A percentile compares a stretch with the other conserved stretches of the same genome.
phyloP scores from a whole-genome alignment of 1,140 invertebrate genomes.

The Drosophila mauritiana region DNA sequence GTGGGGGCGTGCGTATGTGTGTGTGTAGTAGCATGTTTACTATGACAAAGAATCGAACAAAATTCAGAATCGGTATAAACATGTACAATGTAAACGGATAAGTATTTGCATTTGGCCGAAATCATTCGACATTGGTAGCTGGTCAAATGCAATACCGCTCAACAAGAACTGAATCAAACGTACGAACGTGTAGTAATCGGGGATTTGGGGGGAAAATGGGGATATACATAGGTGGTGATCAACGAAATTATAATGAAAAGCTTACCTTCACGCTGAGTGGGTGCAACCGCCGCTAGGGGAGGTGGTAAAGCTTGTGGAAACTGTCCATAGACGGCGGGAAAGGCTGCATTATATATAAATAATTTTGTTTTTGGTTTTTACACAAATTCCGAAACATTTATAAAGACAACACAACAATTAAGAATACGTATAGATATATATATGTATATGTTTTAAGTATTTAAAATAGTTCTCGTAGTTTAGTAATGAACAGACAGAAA shows the following conservation, averaged over 20 bases:
- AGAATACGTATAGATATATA: constrained; percentile 62
- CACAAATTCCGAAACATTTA: constrained; percentile 84
- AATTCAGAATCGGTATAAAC: constrained; percentile 35
- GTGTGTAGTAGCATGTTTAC: constrained; percentile 32
- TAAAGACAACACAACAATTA: constrained; percentile 84
- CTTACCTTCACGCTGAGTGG: constrained; percentile 98
- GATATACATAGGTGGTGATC: constrained; percentile 23
- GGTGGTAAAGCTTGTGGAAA: constrained; percentile 97
- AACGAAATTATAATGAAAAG: constrained; percentile 78
- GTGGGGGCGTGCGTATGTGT: background rate
- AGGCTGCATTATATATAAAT: constrained; percentile 94
- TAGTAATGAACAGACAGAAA: constrained; percentile 29
- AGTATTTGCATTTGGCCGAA: constrained; percentile 39
- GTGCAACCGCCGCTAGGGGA: constrained; percentile 94
- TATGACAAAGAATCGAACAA: constrained; percentile 36
- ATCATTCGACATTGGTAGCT: constrained; percentile 40
- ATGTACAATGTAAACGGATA: constrained; percentile 35
- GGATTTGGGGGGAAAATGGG: background rate
- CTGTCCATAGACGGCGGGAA: constrained; percentile 97
- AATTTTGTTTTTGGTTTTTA: constrained; percentile 85
- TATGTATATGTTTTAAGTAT: constrained; percentile 40
- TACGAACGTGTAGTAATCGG: constrained; percentile 6
- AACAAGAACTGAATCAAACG: constrained; percentile 39
- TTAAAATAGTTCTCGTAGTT: constrained; percentile 44
- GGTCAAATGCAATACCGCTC: constrained; percentile 56